Base-by-base conservation (phyloP, 2,888 invertebrate genomes). In the Diogma glabrata region DNA sequence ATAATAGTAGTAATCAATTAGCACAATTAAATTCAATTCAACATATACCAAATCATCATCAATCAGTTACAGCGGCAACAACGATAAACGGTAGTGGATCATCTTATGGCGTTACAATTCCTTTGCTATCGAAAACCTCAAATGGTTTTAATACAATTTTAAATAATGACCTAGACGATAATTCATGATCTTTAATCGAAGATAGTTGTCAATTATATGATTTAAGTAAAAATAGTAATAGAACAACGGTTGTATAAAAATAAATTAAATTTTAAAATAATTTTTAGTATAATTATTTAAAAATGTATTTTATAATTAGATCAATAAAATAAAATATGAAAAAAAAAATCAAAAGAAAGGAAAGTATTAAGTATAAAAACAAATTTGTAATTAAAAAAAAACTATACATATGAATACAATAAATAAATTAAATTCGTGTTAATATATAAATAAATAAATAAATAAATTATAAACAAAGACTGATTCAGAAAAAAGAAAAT, bases 181-280 rank as follows among this genome's bases (percentile, higher is more conserved):
- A 22, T 22, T 45, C 45, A 45, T 45, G 45, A 45, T 20, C 20
- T 45, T 22, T 14, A 40, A 40, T 19, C 8, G 45, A 12, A 22
- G 23, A 45, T 23, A 22, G 20, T 45, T 45, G 45, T 45, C 45
- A 45, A 45, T 45, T 45, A 45, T 22, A 22, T 22, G 45, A 45
- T 22, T n/a, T 22, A 22, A 45, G 45, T 23, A 22, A 45, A 22
- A 45, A 14, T 23, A 45, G 45, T 45, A 22, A 45, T 45, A 45
- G 45, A 45, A 45, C 45, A 45, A 45, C 45, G 22, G 45, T 45
- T 45, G 40, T 40, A 40, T 40, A 40, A 40, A 12, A 20, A 40
- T 20, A 40, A n/a, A n/a, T n/a, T n/a, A n/a, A n/a, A n/a, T n/a
- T n/a, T n/a, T n/a, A n/a, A n/a, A n/a, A n/a, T n/a, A n/a, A n/a